Percentiles rank a stretch among this genome's conserved stretches.
These are phyloP conservation scores for Leptarthrus brevirostris DNA, from an alignment of 2,888 invertebrate species.

Conservation along the genomic window DNA sequence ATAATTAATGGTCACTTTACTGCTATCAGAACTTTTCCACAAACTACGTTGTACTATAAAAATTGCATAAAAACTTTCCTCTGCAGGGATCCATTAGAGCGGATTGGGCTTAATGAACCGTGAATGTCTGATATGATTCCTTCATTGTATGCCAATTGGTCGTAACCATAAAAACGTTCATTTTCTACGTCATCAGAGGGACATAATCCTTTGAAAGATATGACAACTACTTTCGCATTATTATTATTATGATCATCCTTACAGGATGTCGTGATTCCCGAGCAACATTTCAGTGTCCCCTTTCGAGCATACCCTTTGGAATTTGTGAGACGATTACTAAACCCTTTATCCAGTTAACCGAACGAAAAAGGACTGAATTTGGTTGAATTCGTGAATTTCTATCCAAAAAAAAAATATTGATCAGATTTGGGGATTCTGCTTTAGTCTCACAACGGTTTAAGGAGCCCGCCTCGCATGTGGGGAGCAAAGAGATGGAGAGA, in stretches of 20 bases:
- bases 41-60: neutral
- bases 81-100: constrained; percentile 36
- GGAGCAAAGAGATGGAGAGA: no score
- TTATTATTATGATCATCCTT: constrained; percentile 18
- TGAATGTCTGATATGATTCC: constrained; percentile 33
- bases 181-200: constrained; percentile 23
- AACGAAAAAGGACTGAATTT: constrained; percentile 33
- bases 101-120: constrained; percentile 33
- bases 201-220: constrained; percentile 29
- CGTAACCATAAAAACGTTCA: constrained; percentile 28
- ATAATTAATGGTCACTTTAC: no score
- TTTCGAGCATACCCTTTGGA: neutral
- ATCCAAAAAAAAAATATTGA: no score
- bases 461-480: neutral
- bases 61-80: constrained; percentile 15
- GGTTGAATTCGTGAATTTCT: constrained; percentile 22
- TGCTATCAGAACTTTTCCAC: no score
- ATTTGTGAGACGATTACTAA: constrained; percentile 23
- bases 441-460: neutral
- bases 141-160: constrained; percentile 42
- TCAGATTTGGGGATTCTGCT: neutral
- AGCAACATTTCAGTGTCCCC: no score
- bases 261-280: constrained; percentile 25
- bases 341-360: constrained; percentile 25
- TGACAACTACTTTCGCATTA: constrained; percentile 36